These are phyloP conservation scores for Lophius americanus DNA, from an alignment of 2,797 vertebrate species.

Conservation along the genomic window DNA sequence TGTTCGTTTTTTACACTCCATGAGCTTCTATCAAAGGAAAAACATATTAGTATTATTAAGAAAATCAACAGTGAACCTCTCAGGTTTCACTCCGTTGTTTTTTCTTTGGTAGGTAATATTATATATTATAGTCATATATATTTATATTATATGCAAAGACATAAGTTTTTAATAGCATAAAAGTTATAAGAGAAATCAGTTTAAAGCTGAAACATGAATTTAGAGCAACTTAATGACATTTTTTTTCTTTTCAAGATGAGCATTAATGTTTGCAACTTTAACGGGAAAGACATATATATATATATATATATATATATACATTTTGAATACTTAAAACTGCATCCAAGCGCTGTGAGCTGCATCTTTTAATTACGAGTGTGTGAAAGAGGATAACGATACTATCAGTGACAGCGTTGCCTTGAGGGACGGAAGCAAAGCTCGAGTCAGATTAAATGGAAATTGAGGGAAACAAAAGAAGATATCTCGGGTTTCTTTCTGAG, in stretches of 20 bases:
- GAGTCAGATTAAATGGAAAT: constrained; percentile 62
- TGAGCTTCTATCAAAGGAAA: no score
- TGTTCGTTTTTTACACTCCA: no score
- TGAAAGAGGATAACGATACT: constrained; percentile 63
- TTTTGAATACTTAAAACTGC: constrained; percentile 26
- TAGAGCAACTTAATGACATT: constrained; percentile 58
- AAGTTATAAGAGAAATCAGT: constrained; percentile 48
- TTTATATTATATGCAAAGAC: no score
- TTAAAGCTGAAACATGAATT: constrained; percentile 56
- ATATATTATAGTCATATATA: no score
- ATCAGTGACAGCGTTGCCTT: constrained; percentile 60
- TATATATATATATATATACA: constrained; percentile 17
- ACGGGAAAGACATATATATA: constrained; percentile 19
- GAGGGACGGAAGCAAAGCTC: constrained; percentile 42
- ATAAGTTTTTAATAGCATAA: no score
- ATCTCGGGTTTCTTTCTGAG: constrained; percentile 30
- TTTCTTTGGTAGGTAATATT: no score
- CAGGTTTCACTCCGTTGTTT: no score
- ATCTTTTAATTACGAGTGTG: constrained; percentile 45
- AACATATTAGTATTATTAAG: no score
- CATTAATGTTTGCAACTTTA: constrained; percentile 47
- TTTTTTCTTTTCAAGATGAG: constrained; percentile 33
- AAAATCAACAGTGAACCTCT: no score
- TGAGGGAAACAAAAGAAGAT: constrained; percentile 41
- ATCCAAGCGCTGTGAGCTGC: constrained; percentile 34